Conservation (phyloP, 2,113 vertebrate species). For the Aegotheles bennettii region DNA sequence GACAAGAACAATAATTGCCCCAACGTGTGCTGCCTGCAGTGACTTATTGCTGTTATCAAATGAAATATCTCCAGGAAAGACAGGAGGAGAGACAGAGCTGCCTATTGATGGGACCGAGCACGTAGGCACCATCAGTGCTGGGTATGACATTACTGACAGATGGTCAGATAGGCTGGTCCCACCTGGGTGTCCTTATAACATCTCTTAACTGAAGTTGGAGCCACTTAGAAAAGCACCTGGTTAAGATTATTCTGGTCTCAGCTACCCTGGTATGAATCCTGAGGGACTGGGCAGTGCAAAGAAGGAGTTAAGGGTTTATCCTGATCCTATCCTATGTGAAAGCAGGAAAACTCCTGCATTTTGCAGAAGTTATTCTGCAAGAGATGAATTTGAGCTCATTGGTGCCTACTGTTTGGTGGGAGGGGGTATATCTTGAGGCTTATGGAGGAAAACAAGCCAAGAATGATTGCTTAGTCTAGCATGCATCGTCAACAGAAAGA, state of each 20-base stretch:
- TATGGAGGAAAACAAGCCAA: background rate
- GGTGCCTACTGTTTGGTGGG: background rate
- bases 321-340: background rate
- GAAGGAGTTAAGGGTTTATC: background rate
- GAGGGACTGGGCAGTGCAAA: background rate
- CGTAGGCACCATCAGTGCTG: background rate
- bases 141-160: background rate
- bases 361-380: background rate
- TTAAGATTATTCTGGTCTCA: background rate
- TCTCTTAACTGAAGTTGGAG: background rate
- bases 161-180: background rate
- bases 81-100: background rate
- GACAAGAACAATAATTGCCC: constrained; percentile 48
- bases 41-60: constrained; percentile 41
- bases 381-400: background rate
- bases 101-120: background rate
- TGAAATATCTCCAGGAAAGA: constrained; percentile 6
- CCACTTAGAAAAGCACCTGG: background rate
- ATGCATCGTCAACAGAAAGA: background rate
- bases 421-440: background rate
- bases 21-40: background rate
- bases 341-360: background rate
- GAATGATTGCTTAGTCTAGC: background rate
- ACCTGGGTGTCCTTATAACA: background rate
- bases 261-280: background rate